phyloP scores from a whole-genome alignment of 2,888 invertebrate species.

The Andrena camellia region DNA sequence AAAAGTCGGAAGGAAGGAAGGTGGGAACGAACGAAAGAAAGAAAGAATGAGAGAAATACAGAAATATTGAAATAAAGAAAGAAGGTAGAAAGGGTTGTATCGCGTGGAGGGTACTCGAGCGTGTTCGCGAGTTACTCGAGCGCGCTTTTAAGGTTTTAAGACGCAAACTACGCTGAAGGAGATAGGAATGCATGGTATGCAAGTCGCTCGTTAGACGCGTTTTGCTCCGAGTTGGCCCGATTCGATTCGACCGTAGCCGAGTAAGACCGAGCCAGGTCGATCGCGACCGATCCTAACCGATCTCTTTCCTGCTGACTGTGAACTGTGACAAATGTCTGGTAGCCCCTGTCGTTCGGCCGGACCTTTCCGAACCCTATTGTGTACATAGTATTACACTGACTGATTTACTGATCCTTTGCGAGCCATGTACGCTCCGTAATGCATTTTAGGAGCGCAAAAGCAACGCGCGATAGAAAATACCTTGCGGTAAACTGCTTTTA shows the following conservation, averaged over 20 bases:
- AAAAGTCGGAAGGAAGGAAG: neutral
- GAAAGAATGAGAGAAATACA: neutral
- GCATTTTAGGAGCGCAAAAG: neutral
- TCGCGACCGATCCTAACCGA: constrained; percentile 52
- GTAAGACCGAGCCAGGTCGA: constrained; percentile 41
- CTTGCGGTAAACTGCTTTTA: constrained; percentile 15
- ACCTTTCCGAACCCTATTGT: neutral
- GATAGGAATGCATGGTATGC: constrained; percentile 65
- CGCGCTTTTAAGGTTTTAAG: constrained; percentile 67
- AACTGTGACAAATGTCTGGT: constrained; percentile 26
- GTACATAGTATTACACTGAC: neutral
- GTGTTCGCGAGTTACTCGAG: constrained; percentile 53
- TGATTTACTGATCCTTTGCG: neutral
- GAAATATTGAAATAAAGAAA: too few species aligned
- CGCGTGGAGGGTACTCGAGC: constrained; percentile 30
- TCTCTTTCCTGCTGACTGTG: constrained; percentile 15
- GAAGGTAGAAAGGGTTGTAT: constrained; percentile 1
- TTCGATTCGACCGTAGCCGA: constrained; percentile 43
- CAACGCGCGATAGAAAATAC: neutral
- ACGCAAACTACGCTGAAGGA: constrained; percentile 39
- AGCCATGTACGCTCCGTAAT: constrained; percentile 6
- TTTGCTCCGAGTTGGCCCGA: constrained; percentile 47
- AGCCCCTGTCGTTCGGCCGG: neutral
- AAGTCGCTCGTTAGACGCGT: constrained; percentile 50
- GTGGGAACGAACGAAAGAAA: neutral